A percentile compares a stretch with the other conserved stretches of the same genome.
These are phyloP conservation scores for Alouatta palliata DNA, from an alignment of 2,113 vertebrate species.

Conservation along the genomic window DNA sequence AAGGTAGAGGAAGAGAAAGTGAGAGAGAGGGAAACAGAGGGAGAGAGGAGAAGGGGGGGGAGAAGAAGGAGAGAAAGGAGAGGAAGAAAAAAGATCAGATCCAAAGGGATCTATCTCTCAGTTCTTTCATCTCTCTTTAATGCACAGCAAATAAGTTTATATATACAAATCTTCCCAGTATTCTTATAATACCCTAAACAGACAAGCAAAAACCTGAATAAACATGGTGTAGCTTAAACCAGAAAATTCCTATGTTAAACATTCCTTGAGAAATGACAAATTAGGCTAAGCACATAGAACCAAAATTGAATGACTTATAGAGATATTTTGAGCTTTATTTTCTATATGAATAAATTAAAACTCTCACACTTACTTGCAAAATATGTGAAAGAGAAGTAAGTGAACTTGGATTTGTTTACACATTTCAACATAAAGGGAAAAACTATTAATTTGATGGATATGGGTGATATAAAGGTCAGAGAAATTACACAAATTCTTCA, in stretches of 20 bases:
- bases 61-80: neutral
- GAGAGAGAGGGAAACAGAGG: neutral
- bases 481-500: neutral
- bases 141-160: neutral
- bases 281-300: neutral
- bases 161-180: neutral
- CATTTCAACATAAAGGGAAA: neutral
- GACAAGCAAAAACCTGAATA: neutral
- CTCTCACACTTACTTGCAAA: neutral
- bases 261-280: neutral
- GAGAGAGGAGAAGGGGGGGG: neutral
- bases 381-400: neutral
- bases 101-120: neutral
- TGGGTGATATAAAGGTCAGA: neutral
- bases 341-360: neutral
- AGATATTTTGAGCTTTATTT: neutral
- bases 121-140: neutral
- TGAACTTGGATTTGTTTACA: neutral
- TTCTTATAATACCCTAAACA: neutral
- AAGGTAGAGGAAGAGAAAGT: no score
- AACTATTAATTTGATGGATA: neutral
- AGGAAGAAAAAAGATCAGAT: neutral
- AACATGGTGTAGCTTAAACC: neutral
- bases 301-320: neutral
- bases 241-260: neutral